Evolutionary conservation across 2,888 invertebrate genomes (phyloP), one percentile per base, ranked within the genome.

Genomic region (Plemyria rubiginata): DNA sequence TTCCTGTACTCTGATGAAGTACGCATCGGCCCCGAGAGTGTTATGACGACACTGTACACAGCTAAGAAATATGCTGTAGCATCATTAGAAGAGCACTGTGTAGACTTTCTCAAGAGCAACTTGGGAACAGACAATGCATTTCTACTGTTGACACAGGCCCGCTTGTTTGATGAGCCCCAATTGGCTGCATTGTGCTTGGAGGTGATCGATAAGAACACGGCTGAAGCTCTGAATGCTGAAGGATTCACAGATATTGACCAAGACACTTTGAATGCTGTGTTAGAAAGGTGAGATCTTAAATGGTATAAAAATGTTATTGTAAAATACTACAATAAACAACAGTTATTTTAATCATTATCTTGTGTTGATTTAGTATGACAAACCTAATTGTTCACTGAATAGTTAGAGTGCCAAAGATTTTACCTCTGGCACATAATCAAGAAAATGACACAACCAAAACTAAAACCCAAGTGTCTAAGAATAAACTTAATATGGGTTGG

Each of bases 61-160:
- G 97, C 97, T 6, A 97, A 97, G 77, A 97, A 97, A 75, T 97
- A 97, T 88, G 97, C 96, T 1, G 96, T 97, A 0, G 96, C 96
- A 0, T 96, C 96, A 3, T 85, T 97, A 66, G 97, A 97, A 77
- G 95, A 95, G 74, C 96, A 96, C 63, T 97, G 97, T 87, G 97
- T 97, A 0, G 96, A 97, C 76, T 97, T 97, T 82, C 80, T 95
- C 12, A 94, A 95, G 71, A 94, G 94, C 67, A 96, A 96, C 81
- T 90, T 97, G 65, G 95, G 95, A 58, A 95, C 96, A 29, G 97
- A 97, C 72, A 97, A 97, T 92, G 97, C 97, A 6, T 97, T 97
- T 79, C 92, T 97, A 84, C 88, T 97, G 60, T 88, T 97, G 62
- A 96, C 96, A 0, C 96, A 95, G 78, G 97, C 97, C 0, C 91